Evolutionary conservation across 1,140 invertebrate genomes (phyloP).

Genomic region (Pogonomyrmex barbatus): DNA sequence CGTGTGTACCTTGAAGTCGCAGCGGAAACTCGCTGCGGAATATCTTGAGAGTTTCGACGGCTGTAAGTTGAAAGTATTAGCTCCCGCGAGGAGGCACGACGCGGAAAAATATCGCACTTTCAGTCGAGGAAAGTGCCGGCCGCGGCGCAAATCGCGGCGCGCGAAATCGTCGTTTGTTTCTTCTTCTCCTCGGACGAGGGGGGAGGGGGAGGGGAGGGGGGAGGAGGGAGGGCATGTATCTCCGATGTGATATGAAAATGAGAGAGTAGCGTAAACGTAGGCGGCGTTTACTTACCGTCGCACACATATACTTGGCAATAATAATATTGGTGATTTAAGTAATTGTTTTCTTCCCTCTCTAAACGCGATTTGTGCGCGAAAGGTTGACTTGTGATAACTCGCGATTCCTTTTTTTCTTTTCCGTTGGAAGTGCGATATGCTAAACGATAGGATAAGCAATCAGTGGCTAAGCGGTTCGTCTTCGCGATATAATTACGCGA

Average conservation of each 20-base stretch:
- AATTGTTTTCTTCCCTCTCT: neutral
- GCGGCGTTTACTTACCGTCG: neutral
- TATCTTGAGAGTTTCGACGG: slow-evolving; percentile 33
- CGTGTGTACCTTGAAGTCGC: slow-evolving; percentile 52
- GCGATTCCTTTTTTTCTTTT: neutral
- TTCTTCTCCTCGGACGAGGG: neutral
- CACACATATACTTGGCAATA: neutral
- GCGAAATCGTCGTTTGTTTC: neutral
- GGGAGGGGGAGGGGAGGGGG: too few relatives aligned
- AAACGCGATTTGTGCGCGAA: neutral
- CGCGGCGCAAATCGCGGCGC: neutral
- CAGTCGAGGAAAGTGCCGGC: neutral
- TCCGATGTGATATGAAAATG: neutral
- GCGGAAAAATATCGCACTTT: slow-evolving; percentile 32
- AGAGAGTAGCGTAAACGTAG: neutral
- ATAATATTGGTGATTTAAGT: neutral
- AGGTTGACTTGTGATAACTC: slow-evolving; percentile 1
- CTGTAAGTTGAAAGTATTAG: slow-evolving; percentile 56
- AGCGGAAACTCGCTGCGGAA: slow-evolving; percentile 35
- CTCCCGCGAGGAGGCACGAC: neutral
- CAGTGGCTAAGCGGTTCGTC: slow-evolving; percentile 15
- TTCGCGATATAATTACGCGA: neutral
- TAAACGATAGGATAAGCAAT: slow-evolving; percentile 26
- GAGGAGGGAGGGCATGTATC: neutral
- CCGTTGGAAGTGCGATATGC: slow-evolving; percentile 37